Evolutionary conservation across 2,113 vertebrate genomes (phyloP), one percentile per base, ranked within the genome.

Genomic region (Macquaria ambigua): DNA sequence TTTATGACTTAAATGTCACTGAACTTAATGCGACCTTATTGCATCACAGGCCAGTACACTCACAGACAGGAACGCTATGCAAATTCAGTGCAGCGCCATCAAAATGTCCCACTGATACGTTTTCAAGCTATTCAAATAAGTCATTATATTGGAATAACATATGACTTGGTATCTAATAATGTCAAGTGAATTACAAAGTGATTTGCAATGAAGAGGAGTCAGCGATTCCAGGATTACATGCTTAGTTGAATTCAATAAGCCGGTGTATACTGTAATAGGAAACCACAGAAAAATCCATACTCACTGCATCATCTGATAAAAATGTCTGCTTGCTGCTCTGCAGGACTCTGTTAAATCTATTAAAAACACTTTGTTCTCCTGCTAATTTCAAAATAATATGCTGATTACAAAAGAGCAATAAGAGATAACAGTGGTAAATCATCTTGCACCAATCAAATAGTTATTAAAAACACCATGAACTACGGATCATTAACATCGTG

Each of bases 271-370:
- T 79, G 91, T 93, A 93, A 95, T 88, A 92, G 86, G 84, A 94
- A 90, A 87, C 92, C 90, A 79, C 63, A 87, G 90, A 87, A 92
- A 93, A 94, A 92, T 94, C 91, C 81, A 92, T 92, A 93, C 89
- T 90, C 82, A 86, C 87, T 86, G 77, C 91, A 92, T 93, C 91
- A 93, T 93, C 90, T 83, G 84, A 93, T 91, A 83, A 86, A 91
- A 93, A 93, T 89, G 89, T 90, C 90, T 85, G 85, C 91, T 62
- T 20, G 62, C 90, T 58, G 79, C 88, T 85, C 87, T 20, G 82
- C 84, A 80, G 82, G 92, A 84, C 79, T 85, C 87, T 90, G 89
- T 89, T 89, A 88, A 86, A 93, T 87, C 89, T 92, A 91, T 93
- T 81, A 89, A 86, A 90, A 87, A 87, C 79, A 79, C 74, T 79